Percentiles rank a stretch among this genome's conserved stretches.
Evolutionary conservation across 2,797 vertebrate species (phyloP).

Genomic region (Fundulus diaphanus): DNA sequence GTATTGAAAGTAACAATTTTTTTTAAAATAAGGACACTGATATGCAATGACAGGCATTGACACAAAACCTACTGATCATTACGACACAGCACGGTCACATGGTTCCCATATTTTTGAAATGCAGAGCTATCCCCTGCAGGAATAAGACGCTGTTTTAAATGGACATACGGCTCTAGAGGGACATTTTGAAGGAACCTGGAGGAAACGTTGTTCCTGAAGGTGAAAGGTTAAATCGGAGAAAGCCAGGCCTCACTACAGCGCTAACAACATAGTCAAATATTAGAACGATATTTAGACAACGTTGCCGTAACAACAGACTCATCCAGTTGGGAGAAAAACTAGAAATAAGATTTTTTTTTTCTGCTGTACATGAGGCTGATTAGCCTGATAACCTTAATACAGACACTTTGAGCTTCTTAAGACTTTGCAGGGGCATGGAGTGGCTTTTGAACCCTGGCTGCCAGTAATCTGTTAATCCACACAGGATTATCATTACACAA

Average conservation of each 20-base stretch:
- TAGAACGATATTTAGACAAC: neutral
- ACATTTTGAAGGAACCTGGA: neutral
- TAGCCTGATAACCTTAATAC: slow-evolving; percentile 28
- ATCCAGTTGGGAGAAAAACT: neutral
- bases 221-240: neutral
- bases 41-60: neutral
- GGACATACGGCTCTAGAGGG: neutral
- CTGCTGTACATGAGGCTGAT: slow-evolving; percentile 13
- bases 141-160: no score
- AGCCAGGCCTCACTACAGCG: neutral
- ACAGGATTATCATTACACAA: slow-evolving; percentile 42
- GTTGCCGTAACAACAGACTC: neutral
- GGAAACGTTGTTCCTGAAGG: no score
- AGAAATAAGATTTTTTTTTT: slow-evolving; percentile 3
- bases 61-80: no score
- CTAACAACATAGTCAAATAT: neutral
- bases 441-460: slow-evolving; percentile 36
- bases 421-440: slow-evolving; percentile 19
- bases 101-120: neutral
- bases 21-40: neutral
- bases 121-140: neutral
- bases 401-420: slow-evolving; percentile 55
- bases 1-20: neutral
- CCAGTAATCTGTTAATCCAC: slow-evolving; percentile 65
- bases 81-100: no score